Evolutionary conservation across 2,888 invertebrate species (phyloP), one percentile per base, ranked within the genome.

Genomic region (Drosophila algonquin): DNA sequence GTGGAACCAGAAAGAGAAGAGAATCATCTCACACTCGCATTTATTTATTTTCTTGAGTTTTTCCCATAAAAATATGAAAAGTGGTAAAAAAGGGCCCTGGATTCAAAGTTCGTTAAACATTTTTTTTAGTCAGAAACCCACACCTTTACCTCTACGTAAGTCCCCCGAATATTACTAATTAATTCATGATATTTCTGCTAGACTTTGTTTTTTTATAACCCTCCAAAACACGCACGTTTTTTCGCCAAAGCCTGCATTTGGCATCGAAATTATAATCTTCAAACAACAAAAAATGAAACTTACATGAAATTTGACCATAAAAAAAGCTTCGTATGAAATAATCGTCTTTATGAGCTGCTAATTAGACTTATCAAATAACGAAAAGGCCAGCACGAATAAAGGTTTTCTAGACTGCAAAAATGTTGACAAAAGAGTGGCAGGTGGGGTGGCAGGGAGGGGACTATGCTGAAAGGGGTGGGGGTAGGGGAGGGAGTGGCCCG

Each of bases 341-440:
- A 67, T 59, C 63, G 70, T 50, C 63, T 76, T 82, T 80, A 72
- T 77, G 69, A 77, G 65, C 70, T 81, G 71, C 71, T 86, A 86
- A 86, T 86, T 74, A 77, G 61, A 77, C 71, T 86, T 83, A 83
- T 83, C 79, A 86, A 72, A 73, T 68, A 63, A 54, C 32, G 44
- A 18, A 58, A 58, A 32, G 30, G 55, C 30, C 51, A 52, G 50
- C 52, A 40, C 44, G 30, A 3, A 7, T 10, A 21, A 35, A 46
- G 53, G 30, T 58, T 35, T 51, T 40, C 35, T 30, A n/a, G 55
- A 24, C 51, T 58, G 46, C 58, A 63, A 71, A 58, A 71, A 52
- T 54, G 21, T 14, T 35, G n/a, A 24, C 10, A 27, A n/a, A 24
- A 35, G 9, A 21, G 24, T 32, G 40, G 16, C 3, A n/a, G 32